Evolutionary conservation across 1,140 invertebrate genomes (phyloP).

Genomic region (Leptonema lineaticorne): DNA sequence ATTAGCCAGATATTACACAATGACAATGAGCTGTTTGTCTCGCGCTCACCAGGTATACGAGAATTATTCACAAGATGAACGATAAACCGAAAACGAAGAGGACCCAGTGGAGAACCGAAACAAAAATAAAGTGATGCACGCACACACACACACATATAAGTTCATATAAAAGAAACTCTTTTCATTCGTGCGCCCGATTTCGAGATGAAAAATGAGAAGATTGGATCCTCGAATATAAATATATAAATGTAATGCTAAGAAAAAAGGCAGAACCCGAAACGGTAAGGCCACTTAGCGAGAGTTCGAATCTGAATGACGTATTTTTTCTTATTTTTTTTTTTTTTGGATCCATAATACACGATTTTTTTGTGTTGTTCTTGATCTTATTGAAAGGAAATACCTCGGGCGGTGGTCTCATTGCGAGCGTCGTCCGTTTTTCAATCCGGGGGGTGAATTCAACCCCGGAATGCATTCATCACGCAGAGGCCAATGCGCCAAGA

Average conservation of each 20-base stretch:
- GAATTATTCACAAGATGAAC: background rate
- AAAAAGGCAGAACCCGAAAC: slow-evolving; percentile 10
- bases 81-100: background rate
- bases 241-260: too few relatives aligned
- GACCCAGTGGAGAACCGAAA: too few relatives aligned
- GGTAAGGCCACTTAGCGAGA: slow-evolving; percentile 28
- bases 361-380: background rate
- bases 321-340: background rate
- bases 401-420: too few relatives aligned
- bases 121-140: too few relatives aligned
- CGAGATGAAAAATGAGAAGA: slow-evolving; percentile 20
- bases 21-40: slow-evolving; percentile 5
- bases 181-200: slow-evolving; percentile 16
- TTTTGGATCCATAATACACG: background rate
- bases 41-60: background rate
- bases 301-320: slow-evolving; percentile 8
- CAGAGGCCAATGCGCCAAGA: slow-evolving; percentile 10
- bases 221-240: background rate
- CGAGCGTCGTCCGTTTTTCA: too few relatives aligned
- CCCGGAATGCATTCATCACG: slow-evolving; percentile 35
- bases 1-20: background rate
- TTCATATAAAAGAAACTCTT: slow-evolving; percentile 16
- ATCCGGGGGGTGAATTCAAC: slow-evolving; percentile 9
- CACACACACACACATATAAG: background rate
- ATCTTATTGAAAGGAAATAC: too few relatives aligned